Evolutionary conservation across 2,113 vertebrate species (phyloP), one percentile per base, ranked within the genome.

Genomic region (Peromyscus leucopus): DNA sequence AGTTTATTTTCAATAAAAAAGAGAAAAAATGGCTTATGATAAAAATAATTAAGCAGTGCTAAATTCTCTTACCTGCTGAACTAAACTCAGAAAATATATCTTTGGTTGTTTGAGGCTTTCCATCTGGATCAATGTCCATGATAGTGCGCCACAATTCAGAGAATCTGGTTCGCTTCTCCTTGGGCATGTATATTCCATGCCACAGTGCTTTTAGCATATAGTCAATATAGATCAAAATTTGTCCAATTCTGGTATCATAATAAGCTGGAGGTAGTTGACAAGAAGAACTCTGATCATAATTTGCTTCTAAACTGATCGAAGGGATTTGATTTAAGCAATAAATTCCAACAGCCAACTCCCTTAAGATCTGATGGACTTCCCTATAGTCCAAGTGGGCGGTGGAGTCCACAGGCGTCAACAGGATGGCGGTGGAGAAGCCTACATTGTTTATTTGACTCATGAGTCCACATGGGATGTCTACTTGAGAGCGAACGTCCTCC

Each of bases 291-390:
- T 98, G 97, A 95, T 98, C 98, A 67, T 97, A 98, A 95, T 98
- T 99, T 57, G 98, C 97, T 95, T 98, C 98, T 80, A 98, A 97
- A 96, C 97, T 98, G 90, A 99, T 97, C 1, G 97, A 98, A 46
- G 99, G 99, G 36, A 99, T 97, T 96, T 99, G 98, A 76, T 99
- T 99, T 86, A 99, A 98, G 94, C 98, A 99, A 95, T 98, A 99
- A 93, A 99, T 98, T 59, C 98, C 99, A 89, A 98, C 61, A 24
- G 98, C 90, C 89, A 99, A 94, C 83, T 99, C 98, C 67, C 98
- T 97, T 90, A 99, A 90, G 65, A 99, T 98, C 97, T 98, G 98
- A 90, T 99, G 98, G 46, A 99, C 98, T 79, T 98, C 98, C n/a
- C 98, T 98, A 28, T 98, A 99, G 93, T 99, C 98, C 57, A 99